These are phyloP conservation scores for Athalia rosae DNA, from an alignment of 2,888 invertebrate species.

Conservation along the genomic window DNA sequence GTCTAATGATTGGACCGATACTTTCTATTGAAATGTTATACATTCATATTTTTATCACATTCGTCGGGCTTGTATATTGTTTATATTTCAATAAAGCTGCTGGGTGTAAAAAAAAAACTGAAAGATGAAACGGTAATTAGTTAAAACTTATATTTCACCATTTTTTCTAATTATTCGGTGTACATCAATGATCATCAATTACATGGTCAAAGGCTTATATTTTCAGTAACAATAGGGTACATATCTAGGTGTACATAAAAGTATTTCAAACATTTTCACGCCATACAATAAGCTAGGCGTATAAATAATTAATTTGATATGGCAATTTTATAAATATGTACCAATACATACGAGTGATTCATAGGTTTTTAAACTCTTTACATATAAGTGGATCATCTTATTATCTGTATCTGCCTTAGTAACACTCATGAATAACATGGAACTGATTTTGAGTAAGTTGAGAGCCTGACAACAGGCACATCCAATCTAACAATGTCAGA, in stretches of 20 bases:
- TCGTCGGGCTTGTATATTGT: slow-evolving; percentile 41
- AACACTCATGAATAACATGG: too few species aligned
- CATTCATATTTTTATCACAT: slow-evolving; percentile 29
- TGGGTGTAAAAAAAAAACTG: slow-evolving; percentile 37
- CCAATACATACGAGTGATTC: not conserved
- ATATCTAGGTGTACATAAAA: not conserved
- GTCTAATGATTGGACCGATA: not conserved
- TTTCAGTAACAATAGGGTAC: not conserved
- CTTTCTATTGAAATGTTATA: slow-evolving; percentile 35
- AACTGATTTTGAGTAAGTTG: not conserved
- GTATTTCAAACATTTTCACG: not conserved
- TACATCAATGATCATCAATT: too few species aligned
- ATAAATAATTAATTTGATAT: too few species aligned
- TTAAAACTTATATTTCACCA: not conserved
- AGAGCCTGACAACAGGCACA: not conserved
- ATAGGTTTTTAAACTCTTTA: too few species aligned
- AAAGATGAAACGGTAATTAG: not conserved
- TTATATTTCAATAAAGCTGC: slow-evolving; percentile 42
- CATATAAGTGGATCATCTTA: too few species aligned
- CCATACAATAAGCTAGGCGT: too few species aligned
- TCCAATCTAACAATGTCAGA: not conserved
- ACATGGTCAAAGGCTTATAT: too few species aligned
- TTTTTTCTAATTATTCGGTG: not conserved
- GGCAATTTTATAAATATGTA: too few species aligned
- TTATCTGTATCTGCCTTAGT: too few species aligned